Conservation (phyloP, 2,113 vertebrate genomes). For the Saimiri boliviensis region DNA sequence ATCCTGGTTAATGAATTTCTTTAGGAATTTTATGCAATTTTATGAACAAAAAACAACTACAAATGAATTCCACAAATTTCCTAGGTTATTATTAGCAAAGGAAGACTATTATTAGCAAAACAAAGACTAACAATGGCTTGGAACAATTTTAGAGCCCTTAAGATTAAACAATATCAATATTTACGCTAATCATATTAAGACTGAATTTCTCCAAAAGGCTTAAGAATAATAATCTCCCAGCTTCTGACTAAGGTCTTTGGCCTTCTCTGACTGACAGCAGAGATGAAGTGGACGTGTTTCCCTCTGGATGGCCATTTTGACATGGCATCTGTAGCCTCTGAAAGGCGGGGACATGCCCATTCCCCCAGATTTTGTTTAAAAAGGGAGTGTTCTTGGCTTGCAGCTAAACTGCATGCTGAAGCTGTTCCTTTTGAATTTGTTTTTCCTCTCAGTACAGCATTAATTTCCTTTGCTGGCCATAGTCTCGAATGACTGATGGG, state of each 20-base stretch:
- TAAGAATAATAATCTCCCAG: background rate
- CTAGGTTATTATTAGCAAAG: constrained; percentile 13
- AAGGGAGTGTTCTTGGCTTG: background rate
- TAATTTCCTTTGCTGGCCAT: background rate
- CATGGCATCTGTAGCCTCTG: background rate
- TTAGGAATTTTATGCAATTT: constrained; percentile 31
- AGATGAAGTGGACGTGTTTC: background rate
- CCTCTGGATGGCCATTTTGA: background rate
- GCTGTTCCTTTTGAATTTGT: background rate
- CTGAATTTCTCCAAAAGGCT: background rate
- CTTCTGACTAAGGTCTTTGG: background rate
- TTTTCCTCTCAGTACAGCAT: background rate
- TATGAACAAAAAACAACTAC: background rate
- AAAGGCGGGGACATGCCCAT: background rate
- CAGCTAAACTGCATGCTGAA: background rate
- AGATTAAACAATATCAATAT: background rate
- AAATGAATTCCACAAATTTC: background rate
- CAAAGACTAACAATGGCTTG: background rate
- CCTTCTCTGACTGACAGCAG: background rate
- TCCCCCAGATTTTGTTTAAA: background rate
- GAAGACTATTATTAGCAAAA: background rate
- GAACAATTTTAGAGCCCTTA: background rate
- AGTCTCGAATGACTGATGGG: background rate
- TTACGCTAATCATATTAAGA: background rate
- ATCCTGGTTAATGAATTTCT: constrained; percentile 35